Conservation (phyloP, 2,797 vertebrate genomes). For the Brachymystax lenok region DNA sequence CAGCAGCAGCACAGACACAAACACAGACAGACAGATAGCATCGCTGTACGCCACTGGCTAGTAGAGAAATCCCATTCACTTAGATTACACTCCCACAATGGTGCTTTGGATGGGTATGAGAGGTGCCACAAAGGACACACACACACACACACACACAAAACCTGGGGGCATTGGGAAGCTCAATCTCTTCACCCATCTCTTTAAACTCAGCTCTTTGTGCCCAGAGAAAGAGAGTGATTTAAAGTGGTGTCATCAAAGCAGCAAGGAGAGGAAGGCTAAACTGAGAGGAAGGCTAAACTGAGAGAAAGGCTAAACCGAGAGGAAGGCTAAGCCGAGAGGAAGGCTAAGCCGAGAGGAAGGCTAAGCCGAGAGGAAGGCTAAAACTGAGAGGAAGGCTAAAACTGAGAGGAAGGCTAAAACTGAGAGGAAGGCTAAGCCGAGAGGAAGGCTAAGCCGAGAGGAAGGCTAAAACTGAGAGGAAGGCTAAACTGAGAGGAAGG, state of each 20-base stretch:
- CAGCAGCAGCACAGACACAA: slow-evolving; percentile 8
- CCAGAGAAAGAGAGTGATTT: slow-evolving; percentile 14
- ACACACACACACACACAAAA: not conserved
- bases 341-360: no score
- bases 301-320: no score
- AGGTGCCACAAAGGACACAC: not conserved
- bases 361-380: no score
- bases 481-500: no score
- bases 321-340: no score
- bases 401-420: no score
- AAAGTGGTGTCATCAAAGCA: slow-evolving; percentile 24
- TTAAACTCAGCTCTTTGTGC: slow-evolving; percentile 23
- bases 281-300: not conserved
- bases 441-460: no score
- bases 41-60: slow-evolving; percentile 26
- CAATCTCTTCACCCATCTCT: slow-evolving; percentile 22
- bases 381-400: no score
- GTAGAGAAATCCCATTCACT: slow-evolving; percentile 26
- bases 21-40: slow-evolving; percentile 28
- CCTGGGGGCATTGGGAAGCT: not conserved
- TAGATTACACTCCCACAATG: slow-evolving; percentile 13
- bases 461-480: no score
- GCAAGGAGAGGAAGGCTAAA: slow-evolving; percentile 17
- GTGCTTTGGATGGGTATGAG: not conserved
- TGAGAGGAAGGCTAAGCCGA: no score